phyloP scores from a whole-genome alignment of 2,113 vertebrate species.

The Indicator maculatus region DNA sequence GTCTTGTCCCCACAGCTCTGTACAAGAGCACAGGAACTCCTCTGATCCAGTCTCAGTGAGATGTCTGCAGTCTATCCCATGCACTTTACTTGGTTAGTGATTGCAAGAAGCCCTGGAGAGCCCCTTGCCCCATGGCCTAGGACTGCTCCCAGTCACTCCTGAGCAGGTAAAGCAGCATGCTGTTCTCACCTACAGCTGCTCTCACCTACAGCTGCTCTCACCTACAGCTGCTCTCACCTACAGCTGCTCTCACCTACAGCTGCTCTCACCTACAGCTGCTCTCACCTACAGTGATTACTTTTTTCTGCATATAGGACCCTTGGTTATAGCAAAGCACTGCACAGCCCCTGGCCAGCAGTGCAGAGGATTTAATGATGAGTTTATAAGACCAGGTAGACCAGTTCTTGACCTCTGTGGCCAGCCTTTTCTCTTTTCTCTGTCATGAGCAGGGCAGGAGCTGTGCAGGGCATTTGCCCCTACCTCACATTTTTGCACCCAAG shows the following conservation, averaged over 20 bases:
- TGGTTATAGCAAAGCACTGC: not conserved
- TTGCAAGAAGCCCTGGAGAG: not conserved
- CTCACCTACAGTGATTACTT: not conserved
- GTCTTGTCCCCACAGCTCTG: not conserved
- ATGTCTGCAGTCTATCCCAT: not conserved
- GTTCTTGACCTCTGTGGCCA: not conserved
- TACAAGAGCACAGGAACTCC: accelerated
- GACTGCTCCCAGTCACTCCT: not conserved
- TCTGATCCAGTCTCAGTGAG: not conserved
- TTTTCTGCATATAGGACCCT: not conserved
- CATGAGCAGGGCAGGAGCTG: not conserved
- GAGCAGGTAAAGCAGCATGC: not conserved
- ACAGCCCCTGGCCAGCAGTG: constrained; percentile 1
- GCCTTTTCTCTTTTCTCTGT: not conserved
- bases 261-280: not conserved
- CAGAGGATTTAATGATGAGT: constrained; percentile 1
- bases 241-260: not conserved
- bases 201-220: not conserved
- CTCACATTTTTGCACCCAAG: not conserved
- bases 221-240: not conserved
- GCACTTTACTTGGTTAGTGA: accelerated
- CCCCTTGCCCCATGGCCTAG: not conserved
- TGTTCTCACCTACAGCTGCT: not conserved
- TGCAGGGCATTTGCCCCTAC: not conserved
- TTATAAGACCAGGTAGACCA: not conserved